These are phyloP conservation scores for Oreortyx pictus DNA, from an alignment of 2,797 vertebrate species.

Conservation along the genomic window DNA sequence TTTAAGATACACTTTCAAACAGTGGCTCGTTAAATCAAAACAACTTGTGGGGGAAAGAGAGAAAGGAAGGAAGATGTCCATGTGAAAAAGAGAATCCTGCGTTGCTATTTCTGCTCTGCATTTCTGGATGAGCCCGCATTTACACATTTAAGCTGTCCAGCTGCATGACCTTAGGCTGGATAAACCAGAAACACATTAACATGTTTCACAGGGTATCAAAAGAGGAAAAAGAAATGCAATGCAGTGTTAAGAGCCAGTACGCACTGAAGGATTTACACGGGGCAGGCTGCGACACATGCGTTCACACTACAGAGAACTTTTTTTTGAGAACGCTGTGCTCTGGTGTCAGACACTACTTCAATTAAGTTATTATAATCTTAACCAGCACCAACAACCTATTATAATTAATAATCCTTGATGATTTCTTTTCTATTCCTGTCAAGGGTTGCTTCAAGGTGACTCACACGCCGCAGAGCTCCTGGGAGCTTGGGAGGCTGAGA, in stretches of 20 bases:
- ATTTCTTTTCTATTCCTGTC: slow-evolving; percentile 46
- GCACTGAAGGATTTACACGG: background rate
- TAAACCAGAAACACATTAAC: slow-evolving; percentile 4
- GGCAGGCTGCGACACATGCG: background rate
- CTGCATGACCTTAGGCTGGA: background rate
- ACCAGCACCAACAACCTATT: slow-evolving; percentile 56
- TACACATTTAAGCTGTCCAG: background rate
- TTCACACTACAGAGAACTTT: background rate
- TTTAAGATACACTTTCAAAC: slow-evolving; percentile 71
- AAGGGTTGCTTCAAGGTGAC: slow-evolving; percentile 56
- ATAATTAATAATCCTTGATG: slow-evolving; percentile 61
- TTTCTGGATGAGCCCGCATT: background rate
- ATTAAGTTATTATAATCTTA: slow-evolving; percentile 50
- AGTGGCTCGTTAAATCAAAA: slow-evolving; percentile 25
- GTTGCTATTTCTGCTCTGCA: background rate
- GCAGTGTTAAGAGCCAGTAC: background rate
- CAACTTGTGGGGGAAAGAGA: background rate
- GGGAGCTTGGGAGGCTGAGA: slow-evolving; percentile 8
- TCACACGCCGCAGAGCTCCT: background rate
- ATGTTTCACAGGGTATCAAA: background rate
- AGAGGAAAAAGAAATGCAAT: background rate
- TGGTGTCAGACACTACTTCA: background rate
- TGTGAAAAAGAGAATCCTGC: slow-evolving; percentile 1
- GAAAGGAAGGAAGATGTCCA: background rate
- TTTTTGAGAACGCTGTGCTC: background rate